Percentiles rank a stretch among this genome's conserved stretches.
Conservation (phyloP, 1,140 invertebrate genomes). For the Calliopsis andreniformis region DNA sequence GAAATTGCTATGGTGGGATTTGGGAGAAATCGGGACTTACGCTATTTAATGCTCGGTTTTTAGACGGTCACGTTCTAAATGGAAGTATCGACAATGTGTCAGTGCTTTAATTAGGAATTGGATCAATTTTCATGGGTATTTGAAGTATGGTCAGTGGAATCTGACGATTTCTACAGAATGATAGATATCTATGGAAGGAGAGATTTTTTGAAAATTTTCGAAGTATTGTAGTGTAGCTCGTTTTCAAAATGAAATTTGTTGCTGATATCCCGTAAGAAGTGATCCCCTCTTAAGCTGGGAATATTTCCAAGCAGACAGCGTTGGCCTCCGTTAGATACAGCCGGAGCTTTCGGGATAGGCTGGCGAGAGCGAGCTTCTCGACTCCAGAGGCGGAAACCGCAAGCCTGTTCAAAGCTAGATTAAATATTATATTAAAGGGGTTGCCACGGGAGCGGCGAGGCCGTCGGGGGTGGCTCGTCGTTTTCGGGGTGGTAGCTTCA, state of each 20-base stretch:
- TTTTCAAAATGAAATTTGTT: conserved; percentile 34
- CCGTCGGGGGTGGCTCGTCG: conserved; percentile 59
- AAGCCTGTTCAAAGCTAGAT: conserved; percentile 82
- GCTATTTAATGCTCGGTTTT: too few species aligned
- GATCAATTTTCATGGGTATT: too few species aligned
- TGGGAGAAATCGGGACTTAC: too few species aligned
- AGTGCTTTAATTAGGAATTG: too few species aligned
- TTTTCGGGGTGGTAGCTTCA: conserved; percentile 54
- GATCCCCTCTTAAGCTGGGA: conserved; percentile 29
- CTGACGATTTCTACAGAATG: too few species aligned
- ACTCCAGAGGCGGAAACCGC: conserved; percentile 78
- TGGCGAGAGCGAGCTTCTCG: conserved; percentile 70
- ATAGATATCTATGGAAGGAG: too few species aligned
- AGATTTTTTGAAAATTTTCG: neutral
- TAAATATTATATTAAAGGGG: conserved; percentile 82
- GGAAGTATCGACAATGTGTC: too few species aligned
- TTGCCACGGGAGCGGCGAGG: conserved; percentile 74
- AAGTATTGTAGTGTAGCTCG: too few species aligned
- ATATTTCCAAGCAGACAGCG: conserved; percentile 62
- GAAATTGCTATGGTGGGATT: too few species aligned
- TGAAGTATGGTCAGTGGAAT: too few species aligned
- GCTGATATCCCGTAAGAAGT: conserved; percentile 29
- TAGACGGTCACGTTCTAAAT: too few species aligned
- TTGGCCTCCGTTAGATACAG: conserved; percentile 47
- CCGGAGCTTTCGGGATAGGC: conserved; percentile 65